A percentile compares a stretch with the other conserved stretches of the same genome.
Evolutionary conservation across 2,113 vertebrate genomes (phyloP).

Genomic region (Lepisosteus osseus): DNA sequence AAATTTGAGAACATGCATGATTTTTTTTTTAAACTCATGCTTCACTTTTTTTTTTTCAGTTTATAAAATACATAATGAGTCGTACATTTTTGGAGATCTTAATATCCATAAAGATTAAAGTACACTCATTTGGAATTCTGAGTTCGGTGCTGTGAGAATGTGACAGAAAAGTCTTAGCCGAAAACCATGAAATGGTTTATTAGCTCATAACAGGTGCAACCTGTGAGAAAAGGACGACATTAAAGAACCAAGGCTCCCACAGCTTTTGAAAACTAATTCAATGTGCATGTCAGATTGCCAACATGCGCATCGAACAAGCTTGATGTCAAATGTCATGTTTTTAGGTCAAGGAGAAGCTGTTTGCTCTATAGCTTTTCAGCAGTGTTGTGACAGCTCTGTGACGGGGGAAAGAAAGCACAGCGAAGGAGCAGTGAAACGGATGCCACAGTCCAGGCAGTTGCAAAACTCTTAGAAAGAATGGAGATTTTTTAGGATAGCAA

Average conservation of each 20-base stretch:
- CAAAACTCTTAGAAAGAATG: slow-evolving; percentile 16
- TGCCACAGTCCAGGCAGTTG: slow-evolving; percentile 23
- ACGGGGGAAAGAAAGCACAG: slow-evolving; percentile 22
- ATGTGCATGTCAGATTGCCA: background rate
- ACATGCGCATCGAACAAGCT: background rate
- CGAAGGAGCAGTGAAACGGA: slow-evolving; percentile 13
- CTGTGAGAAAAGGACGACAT: too few species aligned
- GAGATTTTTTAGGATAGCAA: slow-evolving; percentile 26
- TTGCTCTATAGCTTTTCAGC: slow-evolving; percentile 15
- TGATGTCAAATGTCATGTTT: slow-evolving; percentile 10
- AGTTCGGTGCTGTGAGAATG: too few species aligned
- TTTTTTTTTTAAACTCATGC: too few species aligned
- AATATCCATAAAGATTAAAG: too few species aligned
- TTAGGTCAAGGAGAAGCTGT: slow-evolving; percentile 30
- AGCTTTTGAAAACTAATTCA: background rate
- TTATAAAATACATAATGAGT: too few species aligned
- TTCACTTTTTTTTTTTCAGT: too few species aligned
- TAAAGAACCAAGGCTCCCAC: background rate
- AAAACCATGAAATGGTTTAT: too few species aligned
- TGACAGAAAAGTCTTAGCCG: too few species aligned
- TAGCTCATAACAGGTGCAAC: too few species aligned
- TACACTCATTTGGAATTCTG: too few species aligned
- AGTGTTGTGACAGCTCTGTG: slow-evolving; percentile 27
- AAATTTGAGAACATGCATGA: too few species aligned
- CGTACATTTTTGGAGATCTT: too few species aligned